Percentiles rank a stretch among this genome's conserved stretches.
Conservation (phyloP, 2,113 vertebrate species). For the Asarcornis scutulata region DNA sequence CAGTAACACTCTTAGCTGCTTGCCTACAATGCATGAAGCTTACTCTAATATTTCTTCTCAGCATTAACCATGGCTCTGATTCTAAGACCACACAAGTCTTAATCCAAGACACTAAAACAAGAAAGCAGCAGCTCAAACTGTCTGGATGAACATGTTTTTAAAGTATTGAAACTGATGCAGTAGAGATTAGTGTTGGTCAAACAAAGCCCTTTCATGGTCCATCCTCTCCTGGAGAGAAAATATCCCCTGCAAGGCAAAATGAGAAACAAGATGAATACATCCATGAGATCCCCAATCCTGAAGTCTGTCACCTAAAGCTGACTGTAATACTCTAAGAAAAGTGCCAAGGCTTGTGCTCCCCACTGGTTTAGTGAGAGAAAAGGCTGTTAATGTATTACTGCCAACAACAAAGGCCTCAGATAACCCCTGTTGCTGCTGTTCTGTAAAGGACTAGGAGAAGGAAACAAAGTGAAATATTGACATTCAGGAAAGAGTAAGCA, state of each 20-base stretch:
- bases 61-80: background rate
- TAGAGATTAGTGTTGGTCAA: background rate
- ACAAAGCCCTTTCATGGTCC: background rate
- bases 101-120: background rate
- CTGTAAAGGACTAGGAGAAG: background rate
- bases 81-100: background rate
- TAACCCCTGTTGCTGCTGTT: background rate
- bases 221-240: background rate
- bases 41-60: background rate
- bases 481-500: background rate
- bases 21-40: background rate
- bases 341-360: background rate
- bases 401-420: background rate
- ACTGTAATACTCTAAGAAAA: background rate
- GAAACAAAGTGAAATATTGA: background rate
- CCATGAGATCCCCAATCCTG: background rate
- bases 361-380: background rate
- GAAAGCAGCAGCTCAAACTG: background rate
- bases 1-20: background rate
- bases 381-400: background rate
- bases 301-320: background rate
- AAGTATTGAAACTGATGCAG: background rate
- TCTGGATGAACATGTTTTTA: background rate
- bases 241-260: background rate
- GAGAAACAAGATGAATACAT: background rate